Evolutionary conservation across 1,140 invertebrate species (phyloP), one percentile per base, ranked within the genome.

Genomic region (Neodiprion fabricii): DNA sequence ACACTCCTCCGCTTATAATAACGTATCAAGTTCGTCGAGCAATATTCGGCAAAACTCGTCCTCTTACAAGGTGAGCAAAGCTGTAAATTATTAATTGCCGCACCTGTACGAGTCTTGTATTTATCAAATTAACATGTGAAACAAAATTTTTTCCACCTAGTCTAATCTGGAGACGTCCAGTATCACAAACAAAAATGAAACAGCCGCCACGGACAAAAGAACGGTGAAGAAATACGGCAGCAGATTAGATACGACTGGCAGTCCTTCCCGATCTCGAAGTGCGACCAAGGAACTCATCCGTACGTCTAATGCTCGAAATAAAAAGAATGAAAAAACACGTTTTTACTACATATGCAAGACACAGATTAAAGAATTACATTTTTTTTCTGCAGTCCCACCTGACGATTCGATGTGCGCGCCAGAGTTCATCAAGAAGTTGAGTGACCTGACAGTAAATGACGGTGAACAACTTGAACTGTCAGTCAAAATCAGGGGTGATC

Each of bases 201-300:
- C 28, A 50, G 28, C 68, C 28, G 47, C 48, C 67, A 77, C 82
- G 10, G 87, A 90, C n/a, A 92, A 91, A 79, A 88, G 90, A 78
- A 85, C 81, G 17, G 83, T 88, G 48, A 96, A 95, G 87, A 96
- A 96, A 82, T 97, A 97, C 78, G 94, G 94, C 67, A 91, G 91
- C 66, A 93, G 92, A 83, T 87, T 93, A 21, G 94, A 95, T 79
- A 90, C 93, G 9, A 91, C 92, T 10, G 93, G 93, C 65, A 94
- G 92, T 87, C 90, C 94, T 79, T 89, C 95, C 83, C 91, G 96
- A 86, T 97, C 96, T 11, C 92, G 96, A 78, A 97, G 94, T 84
- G 91, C 95, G 23, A 98, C 96, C 0, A 97, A 97, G 89, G 96
- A 98, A 89, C 87, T 98, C 76, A 93, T 95, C 83, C 89, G 95